These are phyloP conservation scores for Scytalopus superciliaris DNA, from an alignment of 2,113 vertebrate species.

Conservation along the genomic window DNA sequence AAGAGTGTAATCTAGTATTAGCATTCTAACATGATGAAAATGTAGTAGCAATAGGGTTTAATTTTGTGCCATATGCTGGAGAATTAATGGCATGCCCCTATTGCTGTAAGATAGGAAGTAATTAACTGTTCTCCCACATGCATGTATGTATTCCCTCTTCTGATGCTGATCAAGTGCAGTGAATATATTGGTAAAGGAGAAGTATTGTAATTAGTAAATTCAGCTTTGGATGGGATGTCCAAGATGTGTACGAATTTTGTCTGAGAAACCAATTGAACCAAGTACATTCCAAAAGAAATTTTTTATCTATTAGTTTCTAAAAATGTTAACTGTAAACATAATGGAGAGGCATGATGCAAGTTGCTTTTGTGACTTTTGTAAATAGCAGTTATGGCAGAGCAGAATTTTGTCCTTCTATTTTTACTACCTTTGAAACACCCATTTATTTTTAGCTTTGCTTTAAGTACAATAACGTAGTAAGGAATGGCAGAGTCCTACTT, in stretches of 20 bases:
- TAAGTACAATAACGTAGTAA: neutral
- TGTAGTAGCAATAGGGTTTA: neutral
- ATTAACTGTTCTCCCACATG: neutral
- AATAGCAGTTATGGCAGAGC: neutral
- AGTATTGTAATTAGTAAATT: neutral
- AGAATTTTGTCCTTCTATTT: neutral
- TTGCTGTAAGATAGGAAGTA: neutral
- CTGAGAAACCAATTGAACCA: neutral
- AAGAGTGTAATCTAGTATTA: neutral
- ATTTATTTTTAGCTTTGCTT: neutral
- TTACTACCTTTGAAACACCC: neutral
- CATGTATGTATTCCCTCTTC: neutral
- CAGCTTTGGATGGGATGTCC: neutral
- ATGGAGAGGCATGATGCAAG: neutral
- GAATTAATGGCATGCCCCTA: slow-evolving; percentile 23
- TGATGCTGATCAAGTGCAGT: neutral
- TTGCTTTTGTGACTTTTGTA: neutral
- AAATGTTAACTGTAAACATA: neutral
- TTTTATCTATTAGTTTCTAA: neutral
- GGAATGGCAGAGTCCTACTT: neutral
- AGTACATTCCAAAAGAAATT: neutral
- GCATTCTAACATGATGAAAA: slow-evolving; percentile 5
- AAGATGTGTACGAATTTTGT: neutral
- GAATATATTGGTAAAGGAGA: neutral
- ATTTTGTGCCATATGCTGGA: slow-evolving; percentile 42